Evolutionary conservation across 2,888 invertebrate species (phyloP), one percentile per base, ranked within the genome.

Genomic region (Drosophila siamana): DNA sequence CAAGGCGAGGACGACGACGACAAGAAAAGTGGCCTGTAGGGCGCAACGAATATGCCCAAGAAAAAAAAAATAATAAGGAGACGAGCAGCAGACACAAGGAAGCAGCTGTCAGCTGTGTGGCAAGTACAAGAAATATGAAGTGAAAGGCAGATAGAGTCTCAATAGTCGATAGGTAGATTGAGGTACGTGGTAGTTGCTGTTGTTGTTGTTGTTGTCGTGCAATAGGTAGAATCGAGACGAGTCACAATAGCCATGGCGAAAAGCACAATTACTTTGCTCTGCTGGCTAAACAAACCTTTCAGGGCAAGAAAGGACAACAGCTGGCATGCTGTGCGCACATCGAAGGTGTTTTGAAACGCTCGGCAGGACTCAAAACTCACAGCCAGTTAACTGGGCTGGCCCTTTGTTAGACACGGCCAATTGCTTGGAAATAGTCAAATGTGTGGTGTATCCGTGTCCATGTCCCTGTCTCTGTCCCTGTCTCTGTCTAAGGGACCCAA

Each of bases 391-490:
- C 64, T 62, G 74, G 63, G 54, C 61, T 56, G 52, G 11, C 43
- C 63, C 26, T 77, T 61, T 82, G 81, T 83, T 84, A 66, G 85
- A 69, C 87, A 81, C 82, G 85, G 87, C 65, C 87, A 86, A 83
- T 83, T 83, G 82, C 82, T 62, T 84, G 85, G 75, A 83, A 83
- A 86, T 82, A 41, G 52, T 54, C 41, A 54, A 54, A 36, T 52
- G 15, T 52, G 46, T 38, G 63, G 46, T 41, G 59, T n/a, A n/a
- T 59, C 55, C 59, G 38, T 43, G 51, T 50, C 61, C 40, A 15
- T 28, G 47, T 38, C 24, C 24, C 30, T 41, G 57, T 48, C 36
- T n/a, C n/a, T 43, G 51, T 50, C 61, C 40, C 15, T 28, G 47
- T 38, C 24, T 22, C 30, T 41, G 57, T 48, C 36, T n/a, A 57